These are phyloP conservation scores for Resseliella maxima DNA, from an alignment of 2,888 invertebrate genomes.

Conservation along the genomic window DNA sequence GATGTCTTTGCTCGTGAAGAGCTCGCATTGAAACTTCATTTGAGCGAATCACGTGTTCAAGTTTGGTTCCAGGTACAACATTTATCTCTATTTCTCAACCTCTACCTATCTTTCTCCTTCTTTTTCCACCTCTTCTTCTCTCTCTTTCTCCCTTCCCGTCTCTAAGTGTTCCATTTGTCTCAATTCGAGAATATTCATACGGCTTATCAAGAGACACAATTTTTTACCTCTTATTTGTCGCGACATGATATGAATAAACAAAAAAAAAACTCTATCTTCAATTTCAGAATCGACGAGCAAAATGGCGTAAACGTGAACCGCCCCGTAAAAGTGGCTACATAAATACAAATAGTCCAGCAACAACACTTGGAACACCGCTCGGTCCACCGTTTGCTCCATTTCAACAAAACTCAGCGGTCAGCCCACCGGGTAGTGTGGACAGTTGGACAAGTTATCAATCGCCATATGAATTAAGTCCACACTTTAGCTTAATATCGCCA, in stretches of 20 bases:
- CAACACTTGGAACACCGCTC: conserved; percentile 69
- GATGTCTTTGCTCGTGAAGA: conserved; percentile 96
- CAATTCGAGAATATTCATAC: no score
- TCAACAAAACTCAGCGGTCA: conserved; percentile 72
- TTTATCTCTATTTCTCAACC: no score
- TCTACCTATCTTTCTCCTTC: no score
- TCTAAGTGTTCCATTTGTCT: no score
- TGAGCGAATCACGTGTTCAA: conserved; percentile 83
- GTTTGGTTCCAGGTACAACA: conserved; percentile 66
- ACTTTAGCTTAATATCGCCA: conserved; percentile 78
- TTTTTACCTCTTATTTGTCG: background rate
- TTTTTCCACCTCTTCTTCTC: no score
- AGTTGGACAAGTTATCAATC: conserved; percentile 82
- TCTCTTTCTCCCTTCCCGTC: no score
- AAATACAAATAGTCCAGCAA: conserved; percentile 77
- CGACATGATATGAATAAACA: background rate
- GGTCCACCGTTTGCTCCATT: conserved; percentile 74
- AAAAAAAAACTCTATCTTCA: background rate
- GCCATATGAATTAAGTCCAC: conserved; percentile 81
- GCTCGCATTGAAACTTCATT: conserved; percentile 87
- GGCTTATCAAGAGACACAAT: background rate
- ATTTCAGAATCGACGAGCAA: conserved; percentile 88
- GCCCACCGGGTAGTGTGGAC: conserved; percentile 76
- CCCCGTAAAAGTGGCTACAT: conserved; percentile 88
- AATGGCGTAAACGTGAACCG: conserved; percentile 94